These are phyloP conservation scores for Cetonia aurata DNA, from an alignment of 2,888 invertebrate genomes.

Conservation along the genomic window DNA sequence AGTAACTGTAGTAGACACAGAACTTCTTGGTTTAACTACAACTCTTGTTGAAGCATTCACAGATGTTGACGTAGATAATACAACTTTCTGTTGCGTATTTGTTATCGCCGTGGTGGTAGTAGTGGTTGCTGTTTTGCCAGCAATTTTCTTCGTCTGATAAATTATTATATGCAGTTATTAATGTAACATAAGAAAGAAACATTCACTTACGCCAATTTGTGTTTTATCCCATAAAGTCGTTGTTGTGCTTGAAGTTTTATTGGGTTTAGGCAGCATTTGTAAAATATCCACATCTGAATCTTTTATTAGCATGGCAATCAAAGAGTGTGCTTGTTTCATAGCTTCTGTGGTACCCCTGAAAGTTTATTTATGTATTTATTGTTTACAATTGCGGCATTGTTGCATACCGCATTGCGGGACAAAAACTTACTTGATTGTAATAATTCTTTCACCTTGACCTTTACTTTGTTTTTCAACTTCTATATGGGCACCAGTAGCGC, in stretches of 20 bases:
- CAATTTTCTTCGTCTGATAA: conserved; percentile 63
- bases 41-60: conserved; percentile 51
- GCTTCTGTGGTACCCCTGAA: conserved; percentile 89
- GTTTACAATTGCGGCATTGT: neutral
- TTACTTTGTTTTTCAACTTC: conserved; percentile 98
- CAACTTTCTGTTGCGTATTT: conserved; percentile 56
- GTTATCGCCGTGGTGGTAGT: conserved; percentile 47
- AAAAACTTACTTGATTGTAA: conserved; percentile 87
- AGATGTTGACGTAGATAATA: conserved; percentile 53
- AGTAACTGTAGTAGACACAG: conserved; percentile 54
- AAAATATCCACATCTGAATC: conserved; percentile 95
- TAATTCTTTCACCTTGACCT: conserved; percentile 92
- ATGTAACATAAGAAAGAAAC: neutral
- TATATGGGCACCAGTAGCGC: conserved; percentile 97
- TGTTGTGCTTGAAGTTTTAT: conserved; percentile 69
- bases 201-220: conserved; percentile 66
- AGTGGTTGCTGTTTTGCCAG: conserved; percentile 58
- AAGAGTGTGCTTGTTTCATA: conserved; percentile 90
- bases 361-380: conserved; percentile 13
- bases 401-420: conserved; percentile 7
- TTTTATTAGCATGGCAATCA: conserved; percentile 93
- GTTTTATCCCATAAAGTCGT: conserved; percentile 73
- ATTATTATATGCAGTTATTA: conserved; percentile 4
- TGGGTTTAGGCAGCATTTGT: conserved; percentile 78
- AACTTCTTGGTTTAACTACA: conserved; percentile 59